These are phyloP conservation scores for Drosophila grimshawi DNA, from an alignment of 1,140 invertebrate species.

Conservation along the genomic window DNA sequence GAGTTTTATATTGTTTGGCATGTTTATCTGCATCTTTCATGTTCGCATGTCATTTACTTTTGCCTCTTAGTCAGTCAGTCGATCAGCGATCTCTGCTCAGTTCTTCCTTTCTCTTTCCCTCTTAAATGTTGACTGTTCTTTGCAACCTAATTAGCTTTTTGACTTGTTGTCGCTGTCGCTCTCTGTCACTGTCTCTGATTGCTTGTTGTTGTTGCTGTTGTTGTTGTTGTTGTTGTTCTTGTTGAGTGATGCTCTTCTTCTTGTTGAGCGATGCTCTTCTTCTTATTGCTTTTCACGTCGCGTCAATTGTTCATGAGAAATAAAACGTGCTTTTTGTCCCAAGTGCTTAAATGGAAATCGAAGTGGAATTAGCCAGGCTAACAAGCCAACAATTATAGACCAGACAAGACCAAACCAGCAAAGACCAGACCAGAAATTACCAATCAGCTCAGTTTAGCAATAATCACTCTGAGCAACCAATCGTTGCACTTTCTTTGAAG, in stretches of 20 bases:
- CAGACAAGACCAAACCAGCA: not conserved
- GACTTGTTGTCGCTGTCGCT: conserved; percentile 53
- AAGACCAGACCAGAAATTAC: conserved; percentile 6
- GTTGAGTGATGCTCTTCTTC: conserved; percentile 48
- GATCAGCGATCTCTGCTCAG: conserved; percentile 37
- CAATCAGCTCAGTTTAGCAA: conserved; percentile 13
- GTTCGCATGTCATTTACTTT: conserved; percentile 79
- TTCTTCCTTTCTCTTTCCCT: not conserved
- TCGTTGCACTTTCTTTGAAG: not conserved
- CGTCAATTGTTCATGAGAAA: conserved; percentile 76
- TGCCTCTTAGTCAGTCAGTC: conserved; percentile 30
- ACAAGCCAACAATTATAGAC: conserved; percentile 66
- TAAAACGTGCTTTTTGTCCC: conserved; percentile 60
- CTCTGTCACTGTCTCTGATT: conserved; percentile 51
- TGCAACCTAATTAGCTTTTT: conserved; percentile 74
- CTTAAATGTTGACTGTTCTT: conserved; percentile 38
- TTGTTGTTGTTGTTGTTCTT: no score
- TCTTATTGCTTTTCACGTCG: conserved; percentile 25
- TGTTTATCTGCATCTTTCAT: conserved; percentile 81
- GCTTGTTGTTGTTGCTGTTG: conserved; percentile 52
- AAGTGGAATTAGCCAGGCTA: conserved; percentile 74
- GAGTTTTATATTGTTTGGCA: conserved; percentile 78
- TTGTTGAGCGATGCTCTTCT: conserved; percentile 35
- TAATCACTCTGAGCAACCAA: conserved; percentile 37
- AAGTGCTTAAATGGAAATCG: conserved; percentile 77